Conservation (phyloP, 2,888 invertebrate genomes). For the Heliconius charithonia region DNA sequence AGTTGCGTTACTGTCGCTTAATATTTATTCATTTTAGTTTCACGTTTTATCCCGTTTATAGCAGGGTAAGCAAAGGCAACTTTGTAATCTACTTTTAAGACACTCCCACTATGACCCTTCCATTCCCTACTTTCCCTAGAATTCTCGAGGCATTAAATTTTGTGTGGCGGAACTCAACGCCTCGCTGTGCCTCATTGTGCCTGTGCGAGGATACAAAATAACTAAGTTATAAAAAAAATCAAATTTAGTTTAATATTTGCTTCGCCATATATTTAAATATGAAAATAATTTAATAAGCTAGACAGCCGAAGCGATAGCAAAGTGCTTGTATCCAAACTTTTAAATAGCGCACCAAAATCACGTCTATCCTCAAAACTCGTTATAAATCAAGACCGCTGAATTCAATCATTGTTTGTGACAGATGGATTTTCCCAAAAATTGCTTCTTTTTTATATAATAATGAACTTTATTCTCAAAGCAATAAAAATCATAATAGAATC, state of each 20-base stretch:
- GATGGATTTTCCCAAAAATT: constrained; percentile 48
- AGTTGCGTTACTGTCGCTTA: too few species aligned
- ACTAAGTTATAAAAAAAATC: too few species aligned
- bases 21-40: neutral
- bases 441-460: constrained; percentile 39
- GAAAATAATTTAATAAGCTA: neutral
- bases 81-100: neutral
- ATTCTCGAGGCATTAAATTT: neutral
- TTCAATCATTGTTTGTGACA: constrained; percentile 54
- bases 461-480: constrained; percentile 30
- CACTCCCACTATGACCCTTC: neutral
- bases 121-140: neutral
- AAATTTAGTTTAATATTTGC: too few species aligned
- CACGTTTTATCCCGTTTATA: neutral
- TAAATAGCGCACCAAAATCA: constrained; percentile 16
- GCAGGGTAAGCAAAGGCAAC: neutral
- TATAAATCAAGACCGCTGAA: constrained; percentile 54
- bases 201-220: too few species aligned
- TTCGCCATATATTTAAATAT: too few species aligned
- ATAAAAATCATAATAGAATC: constrained; percentile 35
- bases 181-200: too few species aligned
- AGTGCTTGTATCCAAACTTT: neutral
- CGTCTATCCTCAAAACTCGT: constrained; percentile 47
- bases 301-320: neutral
- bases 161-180: neutral